Base-by-base conservation (phyloP, 53 echinoderm and acorn worm species). In the Apostichopus leukothele region DNA sequence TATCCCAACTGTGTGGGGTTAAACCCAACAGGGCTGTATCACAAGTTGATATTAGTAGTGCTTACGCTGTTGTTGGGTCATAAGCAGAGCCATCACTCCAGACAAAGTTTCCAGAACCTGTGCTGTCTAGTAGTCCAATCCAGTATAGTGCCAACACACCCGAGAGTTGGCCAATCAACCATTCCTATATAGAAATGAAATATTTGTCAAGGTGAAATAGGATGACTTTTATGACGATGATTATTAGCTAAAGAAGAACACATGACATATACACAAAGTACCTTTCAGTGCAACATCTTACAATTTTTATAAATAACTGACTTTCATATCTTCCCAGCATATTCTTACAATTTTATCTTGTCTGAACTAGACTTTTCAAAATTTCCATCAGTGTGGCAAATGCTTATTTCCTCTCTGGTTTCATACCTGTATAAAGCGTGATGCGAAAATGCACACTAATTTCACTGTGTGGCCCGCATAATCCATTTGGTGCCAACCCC, bases 41-140 rank as follows among this genome's bases (percentile, higher is more conserved):
- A 39, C 39, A 39, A 39, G 39, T 39, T 39, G 39, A 39, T 39
- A 39, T 39, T 39, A 57, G 57, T 9, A 0, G 50, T 60, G 86
- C 93, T 79, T 75, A 93, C 93, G 93, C 89, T 20, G 81, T 89
- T 3, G 52, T 50, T 16, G 91, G 87, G 27, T 93, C 87, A 60
- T 91, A 93, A 8, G 76, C 51, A n/a, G 91, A 86, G 39, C 93
- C 93, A 89, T 93, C 93, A 89, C 93, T 93, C 93, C 93, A 93
- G 1, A 89, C 81, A 50, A 86, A 93, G 25, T 53, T 76, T 0
- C 91, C 91, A 19, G 60, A 54, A 23, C 93, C 93, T n/a, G 55
- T 57, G 16, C 10, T 60, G 80, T 93, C 93, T 39, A 79, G 80
- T 26, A 93, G 81, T 63, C 93, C 93, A 66, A 91, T 93, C 93